These are phyloP conservation scores for Oncorhynchus masou DNA, from an alignment of 2,113 vertebrate species.

Conservation along the genomic window DNA sequence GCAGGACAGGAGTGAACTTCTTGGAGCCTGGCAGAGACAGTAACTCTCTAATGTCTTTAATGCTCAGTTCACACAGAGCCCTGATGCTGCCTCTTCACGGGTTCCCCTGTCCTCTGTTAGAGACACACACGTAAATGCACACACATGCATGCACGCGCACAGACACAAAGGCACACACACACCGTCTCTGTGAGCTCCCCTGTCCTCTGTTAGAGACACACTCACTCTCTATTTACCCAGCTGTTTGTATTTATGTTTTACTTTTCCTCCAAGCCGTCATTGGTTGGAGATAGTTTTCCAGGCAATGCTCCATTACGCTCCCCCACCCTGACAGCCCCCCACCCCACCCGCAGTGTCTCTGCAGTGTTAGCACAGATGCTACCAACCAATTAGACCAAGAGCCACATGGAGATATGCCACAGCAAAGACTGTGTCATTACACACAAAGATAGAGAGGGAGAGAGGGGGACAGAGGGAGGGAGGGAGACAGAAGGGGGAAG, in stretches of 20 bases:
- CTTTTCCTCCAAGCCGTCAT: not conserved
- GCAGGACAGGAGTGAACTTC: not conserved
- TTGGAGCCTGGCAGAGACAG: not conserved
- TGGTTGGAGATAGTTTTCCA: not conserved
- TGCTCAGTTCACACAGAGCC: not conserved
- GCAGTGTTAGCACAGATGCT: conserved; percentile 31
- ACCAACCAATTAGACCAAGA: conserved; percentile 35
- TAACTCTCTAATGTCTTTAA: conserved; percentile 1
- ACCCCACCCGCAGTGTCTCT: not conserved
- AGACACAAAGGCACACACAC: conserved; percentile 1
- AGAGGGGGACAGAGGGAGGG: conserved; percentile 8
- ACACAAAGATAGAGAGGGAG: conserved; percentile 6
- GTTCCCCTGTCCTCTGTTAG: not conserved
- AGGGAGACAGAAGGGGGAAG: not conserved
- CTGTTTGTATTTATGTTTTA: not conserved
- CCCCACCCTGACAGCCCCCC: not conserved
- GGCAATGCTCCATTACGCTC: not conserved
- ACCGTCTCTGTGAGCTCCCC: not conserved
- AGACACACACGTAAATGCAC: not conserved
- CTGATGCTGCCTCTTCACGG: not conserved
- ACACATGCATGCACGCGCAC: not conserved
- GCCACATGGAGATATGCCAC: conserved; percentile 11
- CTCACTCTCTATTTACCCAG: not conserved
- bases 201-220: not conserved
- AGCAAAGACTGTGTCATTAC: conserved; percentile 23